These are phyloP conservation scores for Eudyptes chrysolophus DNA, from an alignment of 2,113 vertebrate species.

Conservation along the genomic window DNA sequence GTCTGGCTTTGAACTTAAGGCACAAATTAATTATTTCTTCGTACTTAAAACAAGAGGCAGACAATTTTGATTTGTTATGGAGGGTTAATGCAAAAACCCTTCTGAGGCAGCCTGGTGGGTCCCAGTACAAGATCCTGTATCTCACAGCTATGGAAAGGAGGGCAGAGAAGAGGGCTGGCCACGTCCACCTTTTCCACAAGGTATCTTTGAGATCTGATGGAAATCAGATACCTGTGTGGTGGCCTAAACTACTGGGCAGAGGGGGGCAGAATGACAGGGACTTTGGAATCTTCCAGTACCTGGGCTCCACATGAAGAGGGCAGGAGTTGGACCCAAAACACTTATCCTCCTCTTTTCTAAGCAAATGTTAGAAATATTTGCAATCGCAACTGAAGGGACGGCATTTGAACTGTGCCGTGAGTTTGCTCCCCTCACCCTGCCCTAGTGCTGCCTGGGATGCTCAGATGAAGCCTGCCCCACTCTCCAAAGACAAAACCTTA, in stretches of 20 bases:
- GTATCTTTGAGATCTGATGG: neutral
- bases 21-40: neutral
- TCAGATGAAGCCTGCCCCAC: neutral
- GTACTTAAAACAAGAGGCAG: neutral
- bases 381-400: neutral
- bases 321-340: neutral
- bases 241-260: neutral
- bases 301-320: neutral
- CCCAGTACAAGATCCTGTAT: neutral
- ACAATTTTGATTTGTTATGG: neutral
- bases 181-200: neutral
- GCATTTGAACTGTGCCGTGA: neutral
- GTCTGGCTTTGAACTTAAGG: neutral
- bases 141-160: neutral
- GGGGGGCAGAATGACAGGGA: rapidly evolving
- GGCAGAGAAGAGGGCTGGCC: neutral
- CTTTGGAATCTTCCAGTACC: neutral
- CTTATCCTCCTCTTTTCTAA: neutral
- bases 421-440: neutral
- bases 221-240: neutral
- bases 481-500: neutral
- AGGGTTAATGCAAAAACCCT: neutral
- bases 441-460: neutral
- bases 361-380: neutral
- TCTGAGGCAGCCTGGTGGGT: neutral